Evolutionary conservation across 2,888 invertebrate genomes (phyloP), one percentile per base, ranked within the genome.

Genomic region (Tortrix viridana): DNA sequence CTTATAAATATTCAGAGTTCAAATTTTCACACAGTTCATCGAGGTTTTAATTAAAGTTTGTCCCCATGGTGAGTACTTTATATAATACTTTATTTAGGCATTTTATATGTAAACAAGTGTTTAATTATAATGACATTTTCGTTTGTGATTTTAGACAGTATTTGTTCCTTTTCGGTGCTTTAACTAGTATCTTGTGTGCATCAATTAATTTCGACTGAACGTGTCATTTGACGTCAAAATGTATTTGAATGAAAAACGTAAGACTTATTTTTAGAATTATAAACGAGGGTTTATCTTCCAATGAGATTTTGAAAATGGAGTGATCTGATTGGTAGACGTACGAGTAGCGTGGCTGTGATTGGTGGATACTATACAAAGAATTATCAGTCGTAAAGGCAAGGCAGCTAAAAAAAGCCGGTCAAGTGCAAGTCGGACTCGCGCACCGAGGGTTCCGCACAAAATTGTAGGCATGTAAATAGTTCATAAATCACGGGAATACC

Each of bases 151-250:
- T 32, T 5, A 26, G 14, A 44, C 20, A 12, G 37, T 37, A 44
- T 52, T 50, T 52, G 50, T 62, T 62, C 56, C 56, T 62, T 47
- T 44, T 52, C 12, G 62, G 46, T 57, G 62, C 62, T 62, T 62
- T 62, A 62, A 56, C 16, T 44, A 18, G 1, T 46, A 3, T 44
- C 46, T 46, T 46, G 18, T 23, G 5, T 23, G 19, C 6, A 26
- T 43, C 5, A 43, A n/a, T 32, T 53, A 20, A 6, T 20, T 50
- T 19, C 1, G 37, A 50, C 19, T 50, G 32, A 12, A 32, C 12
- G 32, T 32, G 9, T 26, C 32, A 12, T 32, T 26, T 3, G 32
- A 32, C 12, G 12, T 7, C 32, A 32, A 32, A 32, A 32, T 32
- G 9, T 32, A 3, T 32, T 32, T 12, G 9, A 26, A 32, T 32